Conservation (phyloP, 2,113 vertebrate genomes). For the Cacatua alba region DNA sequence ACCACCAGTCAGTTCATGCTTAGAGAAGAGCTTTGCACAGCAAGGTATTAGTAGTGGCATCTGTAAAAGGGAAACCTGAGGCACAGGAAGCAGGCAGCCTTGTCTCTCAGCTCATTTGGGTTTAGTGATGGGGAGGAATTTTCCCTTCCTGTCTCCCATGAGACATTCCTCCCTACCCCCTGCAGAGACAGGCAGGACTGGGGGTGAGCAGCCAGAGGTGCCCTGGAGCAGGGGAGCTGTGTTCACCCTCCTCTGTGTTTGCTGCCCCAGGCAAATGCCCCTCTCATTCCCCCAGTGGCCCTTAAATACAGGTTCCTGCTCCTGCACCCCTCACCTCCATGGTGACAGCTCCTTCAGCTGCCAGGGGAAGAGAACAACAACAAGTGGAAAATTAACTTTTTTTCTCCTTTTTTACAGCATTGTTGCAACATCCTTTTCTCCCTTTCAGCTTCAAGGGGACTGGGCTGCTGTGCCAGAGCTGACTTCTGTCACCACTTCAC, state of each 20-base stretch:
- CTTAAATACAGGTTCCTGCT: rapidly evolving
- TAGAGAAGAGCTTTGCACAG: background rate
- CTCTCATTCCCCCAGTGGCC: background rate
- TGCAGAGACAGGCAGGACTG: background rate
- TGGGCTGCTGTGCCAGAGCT: background rate
- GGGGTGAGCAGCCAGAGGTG: background rate
- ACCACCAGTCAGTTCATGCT: background rate
- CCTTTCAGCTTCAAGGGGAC: background rate
- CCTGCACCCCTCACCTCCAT: background rate
- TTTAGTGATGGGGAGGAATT: background rate
- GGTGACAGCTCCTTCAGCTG: background rate
- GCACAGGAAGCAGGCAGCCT: background rate
- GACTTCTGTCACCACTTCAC: background rate
- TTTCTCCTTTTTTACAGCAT: background rate
- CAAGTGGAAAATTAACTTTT: background rate
- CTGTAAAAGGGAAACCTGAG: background rate
- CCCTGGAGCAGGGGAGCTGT: background rate
- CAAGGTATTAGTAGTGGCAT: background rate
- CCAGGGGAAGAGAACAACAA: too few relatives aligned
- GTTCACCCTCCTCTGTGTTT: background rate
- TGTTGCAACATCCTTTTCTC: background rate
- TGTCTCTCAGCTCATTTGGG: background rate
- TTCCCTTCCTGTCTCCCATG: rapidly evolving
- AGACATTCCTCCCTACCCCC: background rate
- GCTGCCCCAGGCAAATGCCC: background rate